Base-by-base conservation (phyloP, 1,140 invertebrate genomes). In the Lepidotrigona ventralis region DNA sequence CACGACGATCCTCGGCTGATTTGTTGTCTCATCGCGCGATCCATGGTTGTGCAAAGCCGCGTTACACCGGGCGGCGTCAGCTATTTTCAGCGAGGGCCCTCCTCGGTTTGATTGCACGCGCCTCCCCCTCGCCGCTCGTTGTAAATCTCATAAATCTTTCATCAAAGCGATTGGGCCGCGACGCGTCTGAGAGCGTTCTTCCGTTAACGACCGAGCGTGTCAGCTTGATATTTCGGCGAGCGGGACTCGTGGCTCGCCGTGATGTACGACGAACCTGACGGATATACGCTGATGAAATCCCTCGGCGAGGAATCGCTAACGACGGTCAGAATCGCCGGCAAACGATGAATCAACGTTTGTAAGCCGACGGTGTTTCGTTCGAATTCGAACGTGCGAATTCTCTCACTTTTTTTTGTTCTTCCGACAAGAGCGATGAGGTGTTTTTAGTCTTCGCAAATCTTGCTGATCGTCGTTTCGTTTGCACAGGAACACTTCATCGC, bases 191-290 rank as follows among this genome's bases (percentile, higher is more conserved):
- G 85, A 86, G 80, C 79, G 80, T 82, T 86, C 75, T 74, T 75
- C 78, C 85, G 71, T 85, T 86, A 86, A 86, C 85, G 72, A 85
- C 68, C 79, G 21, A 81, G 79, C 78, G 84, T 85, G 73, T 86
- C 78, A 69, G 73, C 70, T 63, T 86, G 84, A 77, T 86, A 85
- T 85, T 86, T 86, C 58, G 72, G 75, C 29, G 64, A 46, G 33
- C 73, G 19, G 29, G 12, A 6, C 46, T 33, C 11, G 14, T 2
- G 21, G 53, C 11, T 23, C 56, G 21, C 11, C n/a, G 85, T 85
- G 83, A 86, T 86, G 66, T 85, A 86, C 74, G 85, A 71, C 51
- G 71, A 64, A 58, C 33, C 6, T n/a, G 78, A 51, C 58, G 81
- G 29, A 78, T 9, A 69, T 77, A 26, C 56, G 77, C 39, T 80